phyloP scores from a whole-genome alignment of 2,888 invertebrate genomes.

The Cacoxenus indagator region DNA sequence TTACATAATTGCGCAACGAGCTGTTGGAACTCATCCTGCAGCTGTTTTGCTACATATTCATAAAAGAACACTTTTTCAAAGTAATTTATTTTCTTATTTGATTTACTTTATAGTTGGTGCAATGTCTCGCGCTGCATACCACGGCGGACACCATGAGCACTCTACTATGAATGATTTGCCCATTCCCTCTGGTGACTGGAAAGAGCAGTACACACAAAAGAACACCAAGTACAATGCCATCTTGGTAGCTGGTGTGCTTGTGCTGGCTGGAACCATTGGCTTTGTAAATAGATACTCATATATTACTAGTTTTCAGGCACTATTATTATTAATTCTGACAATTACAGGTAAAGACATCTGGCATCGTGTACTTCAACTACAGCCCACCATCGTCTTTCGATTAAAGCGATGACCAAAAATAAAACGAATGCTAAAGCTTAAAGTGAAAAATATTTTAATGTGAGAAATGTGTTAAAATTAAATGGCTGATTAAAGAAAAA shows the following conservation, averaged over 20 bases:
- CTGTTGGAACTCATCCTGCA: not conserved
- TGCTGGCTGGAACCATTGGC: slow-evolving; percentile 67
- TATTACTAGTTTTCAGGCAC: not conserved
- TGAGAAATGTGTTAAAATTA: slow-evolving; percentile 51
- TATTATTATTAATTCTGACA: not conserved
- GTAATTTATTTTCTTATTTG: not conserved
- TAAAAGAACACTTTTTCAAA: not conserved
- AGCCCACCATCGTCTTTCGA: slow-evolving; percentile 75
- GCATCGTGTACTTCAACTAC: slow-evolving; percentile 77
- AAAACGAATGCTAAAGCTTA: slow-evolving; percentile 11
- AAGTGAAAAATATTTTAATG: slow-evolving; percentile 33
- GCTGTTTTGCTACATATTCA: not conserved
- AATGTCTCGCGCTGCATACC: slow-evolving; percentile 67
- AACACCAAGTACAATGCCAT: slow-evolving; percentile 80
- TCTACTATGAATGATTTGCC: slow-evolving; percentile 83
- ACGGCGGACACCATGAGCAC: slow-evolving; percentile 54
- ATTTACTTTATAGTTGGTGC: slow-evolving; percentile 51
- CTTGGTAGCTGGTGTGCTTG: slow-evolving; percentile 75
- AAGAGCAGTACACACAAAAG: slow-evolving; percentile 76
- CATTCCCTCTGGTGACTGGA: slow-evolving; percentile 83
- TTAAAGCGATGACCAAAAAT: slow-evolving; percentile 60
- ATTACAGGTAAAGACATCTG: slow-evolving; percentile 75
- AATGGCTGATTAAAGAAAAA: slow-evolving; percentile 50
- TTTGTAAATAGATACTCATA: slow-evolving; percentile 63
- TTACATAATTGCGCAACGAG: slow-evolving; percentile 8